Evolutionary conservation across 2,888 invertebrate species (phyloP), one percentile per base, ranked within the genome.

Genomic region (Hypomecis punctinalis): DNA sequence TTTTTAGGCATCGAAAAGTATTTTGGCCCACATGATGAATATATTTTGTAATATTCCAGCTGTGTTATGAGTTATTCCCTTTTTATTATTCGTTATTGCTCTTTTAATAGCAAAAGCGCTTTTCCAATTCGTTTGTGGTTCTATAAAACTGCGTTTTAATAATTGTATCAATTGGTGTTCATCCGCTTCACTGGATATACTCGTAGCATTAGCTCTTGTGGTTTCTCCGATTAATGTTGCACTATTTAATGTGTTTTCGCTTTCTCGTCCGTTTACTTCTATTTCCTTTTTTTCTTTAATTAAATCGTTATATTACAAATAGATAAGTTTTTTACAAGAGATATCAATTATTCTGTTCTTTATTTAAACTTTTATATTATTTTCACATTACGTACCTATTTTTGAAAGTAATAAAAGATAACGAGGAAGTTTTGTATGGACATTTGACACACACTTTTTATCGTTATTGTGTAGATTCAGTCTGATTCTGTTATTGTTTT

Each of bases 161-260:
- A 52, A 51, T 72, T 69, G 37, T 62, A 71, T 67, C 58, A 64
- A 75, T 54, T 37, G 52, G 64, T 74, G 71, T 70, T 76, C 69
- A 72, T 73, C 70, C 77, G 80, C 79, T 83, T 75, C 76, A 76
- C 69, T 84, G 79, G 77, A 76, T 60, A 39, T 10, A 23, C 23
- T 23, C 23, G 23, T 23, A 37, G 46, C 46, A 46, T 46, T 37
- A 43, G 43, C 61, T 76, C 70, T 68, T 71, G 63, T 68, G 67
- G 74, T 79, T 77, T 75, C 71, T 67, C 67, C 67, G 67, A 70
- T 73, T 76, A 69, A 68, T 74, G 71, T 76, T 76, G 67, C 67
- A 70, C 67, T 67, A 72, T 75, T 76, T 76, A 67, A 69, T 75
- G 69, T 54, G 69, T 76, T 73, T 67, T 68, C 70, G 74, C 75